A percentile compares a stretch with the other conserved stretches of the same genome.
phyloP scores from a whole-genome alignment of 2,888 invertebrate species.

The Ophion obscuratus region DNA sequence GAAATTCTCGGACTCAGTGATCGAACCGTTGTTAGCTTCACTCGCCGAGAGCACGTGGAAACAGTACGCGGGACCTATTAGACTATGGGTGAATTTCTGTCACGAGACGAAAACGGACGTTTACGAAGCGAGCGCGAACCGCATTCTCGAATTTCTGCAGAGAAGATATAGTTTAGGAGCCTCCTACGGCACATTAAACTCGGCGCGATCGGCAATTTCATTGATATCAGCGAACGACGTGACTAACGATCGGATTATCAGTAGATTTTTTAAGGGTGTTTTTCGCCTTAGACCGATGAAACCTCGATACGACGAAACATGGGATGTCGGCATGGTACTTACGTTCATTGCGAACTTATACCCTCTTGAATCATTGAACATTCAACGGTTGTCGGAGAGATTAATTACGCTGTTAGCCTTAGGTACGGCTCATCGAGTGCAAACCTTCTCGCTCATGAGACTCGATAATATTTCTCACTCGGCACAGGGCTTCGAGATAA shows the following conservation, averaged over 20 bases:
- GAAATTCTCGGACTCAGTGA: too few species aligned
- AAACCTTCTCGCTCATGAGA: constrained; percentile 57
- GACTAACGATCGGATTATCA: constrained; percentile 40
- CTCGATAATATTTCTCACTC: constrained; percentile 49
- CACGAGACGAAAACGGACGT: constrained; percentile 14
- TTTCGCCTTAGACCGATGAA: constrained; percentile 54
- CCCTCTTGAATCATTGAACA: constrained; percentile 46
- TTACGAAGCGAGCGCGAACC: constrained; percentile 37
- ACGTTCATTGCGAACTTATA: constrained; percentile 33
- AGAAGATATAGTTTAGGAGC: constrained; percentile 32
- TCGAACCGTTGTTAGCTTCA: constrained; percentile 48
- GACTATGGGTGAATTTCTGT: constrained; percentile 39
- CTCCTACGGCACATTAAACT: constrained; percentile 41
- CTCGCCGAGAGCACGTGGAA: constrained; percentile 41
- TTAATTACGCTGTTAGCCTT: constrained; percentile 53
- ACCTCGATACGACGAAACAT: constrained; percentile 47
- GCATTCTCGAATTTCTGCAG: constrained; percentile 39
- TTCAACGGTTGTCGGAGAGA: constrained; percentile 51
- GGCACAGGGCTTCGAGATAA: constrained; percentile 43
- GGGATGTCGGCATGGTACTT: constrained; percentile 53
- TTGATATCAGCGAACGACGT: constrained; percentile 42
- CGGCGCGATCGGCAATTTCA: constrained; percentile 43
- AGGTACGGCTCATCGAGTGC: constrained; percentile 56
- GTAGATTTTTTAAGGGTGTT: constrained; percentile 61
- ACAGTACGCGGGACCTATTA: constrained; percentile 42